phyloP scores from a whole-genome alignment of 2,797 vertebrate genomes.

The Cynodonichthys magdalenae region DNA sequence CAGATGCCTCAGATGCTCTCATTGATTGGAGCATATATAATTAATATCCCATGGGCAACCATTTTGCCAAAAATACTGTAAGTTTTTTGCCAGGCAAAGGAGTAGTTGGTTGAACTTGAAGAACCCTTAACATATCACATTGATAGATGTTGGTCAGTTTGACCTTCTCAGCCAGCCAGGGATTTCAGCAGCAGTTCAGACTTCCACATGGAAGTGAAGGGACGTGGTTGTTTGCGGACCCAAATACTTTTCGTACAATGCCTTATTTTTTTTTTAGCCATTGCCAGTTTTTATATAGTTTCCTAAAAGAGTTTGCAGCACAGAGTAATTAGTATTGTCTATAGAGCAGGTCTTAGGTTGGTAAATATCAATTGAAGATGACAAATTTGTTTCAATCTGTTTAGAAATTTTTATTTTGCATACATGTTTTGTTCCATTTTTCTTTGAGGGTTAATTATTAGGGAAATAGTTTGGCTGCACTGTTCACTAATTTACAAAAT shows the following conservation, averaged over 20 bases:
- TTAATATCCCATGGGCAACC: constrained; percentile 5
- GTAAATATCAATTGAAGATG: too few relatives aligned
- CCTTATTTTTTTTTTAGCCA: constrained; percentile 7
- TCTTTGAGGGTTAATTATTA: too few relatives aligned
- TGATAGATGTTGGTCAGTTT: constrained; percentile 12
- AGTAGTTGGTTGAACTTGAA: constrained; percentile 1
- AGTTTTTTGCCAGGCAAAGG: constrained; percentile 1
- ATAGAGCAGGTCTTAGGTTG: too few relatives aligned
- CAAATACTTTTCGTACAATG: background rate
- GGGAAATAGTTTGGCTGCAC: too few relatives aligned
- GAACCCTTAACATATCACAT: constrained; percentile 28
- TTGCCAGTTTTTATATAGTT: constrained; percentile 7
- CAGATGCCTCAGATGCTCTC: constrained; percentile 38
- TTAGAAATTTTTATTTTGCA: too few relatives aligned
- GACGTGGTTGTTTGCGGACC: constrained; percentile 8
- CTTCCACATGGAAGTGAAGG: constrained; percentile 2
- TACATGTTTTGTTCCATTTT: too few relatives aligned
- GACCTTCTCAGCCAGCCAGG: background rate
- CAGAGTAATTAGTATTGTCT: too few relatives aligned
- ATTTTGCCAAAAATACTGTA: constrained; percentile 25
- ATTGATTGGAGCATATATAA: constrained; percentile 23
- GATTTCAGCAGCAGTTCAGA: constrained; percentile 9
- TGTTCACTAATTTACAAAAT: too few relatives aligned
- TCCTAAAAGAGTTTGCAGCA: background rate
- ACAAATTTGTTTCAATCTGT: too few relatives aligned